Evolutionary conservation across 1,140 invertebrate species (phyloP), one percentile per base, ranked within the genome.

Genomic region (Phthorimaea operculella): DNA sequence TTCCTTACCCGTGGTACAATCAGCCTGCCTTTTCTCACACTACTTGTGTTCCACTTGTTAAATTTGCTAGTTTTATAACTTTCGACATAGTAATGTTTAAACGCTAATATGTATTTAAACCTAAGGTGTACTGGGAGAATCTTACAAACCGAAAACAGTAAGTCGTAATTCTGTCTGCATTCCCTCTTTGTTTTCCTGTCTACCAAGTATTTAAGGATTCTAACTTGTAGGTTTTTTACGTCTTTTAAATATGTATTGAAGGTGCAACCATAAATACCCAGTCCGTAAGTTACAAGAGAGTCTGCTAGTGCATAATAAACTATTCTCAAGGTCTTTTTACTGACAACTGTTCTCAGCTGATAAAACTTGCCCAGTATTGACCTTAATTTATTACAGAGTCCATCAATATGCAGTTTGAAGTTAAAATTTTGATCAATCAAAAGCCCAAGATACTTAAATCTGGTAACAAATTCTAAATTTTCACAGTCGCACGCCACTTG

Each of bases 401-500:
- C 18, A n/a, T 51, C 18, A 39, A 52, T 42, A 18, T 52, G 51
- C 4, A 42, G 17, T 52, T 52, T 52, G 10, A 18, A 52, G 16
- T 52, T 52, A 11, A 52, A 52, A 18, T 52, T 34, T 11, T 42
- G 33, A 10, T 52, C 33, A 39, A 52, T 18, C 21, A 52, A 42
- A 52, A 12, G 4, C 51, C 51, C 39, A 52, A 52, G 33, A n/a
- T 52, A 52, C 17, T 12, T 51, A 51, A 11, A 51, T 33, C 33
- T 4, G 11, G 14, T 14, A 7, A 51, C 18, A 14, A 33, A 16
- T 39, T 52, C 34, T 42, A 52, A n/a, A 33, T 39, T 39, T 12
- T 39, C 14, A 39, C 51, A 52, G 7, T 34, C 12, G 16, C 51
- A 52, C 1, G 14, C 34, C 11, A 42, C 2, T 39, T 52, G 39